These are phyloP conservation scores for Drosophila mulleri DNA, from an alignment of 2,888 invertebrate species.

Conservation along the genomic window DNA sequence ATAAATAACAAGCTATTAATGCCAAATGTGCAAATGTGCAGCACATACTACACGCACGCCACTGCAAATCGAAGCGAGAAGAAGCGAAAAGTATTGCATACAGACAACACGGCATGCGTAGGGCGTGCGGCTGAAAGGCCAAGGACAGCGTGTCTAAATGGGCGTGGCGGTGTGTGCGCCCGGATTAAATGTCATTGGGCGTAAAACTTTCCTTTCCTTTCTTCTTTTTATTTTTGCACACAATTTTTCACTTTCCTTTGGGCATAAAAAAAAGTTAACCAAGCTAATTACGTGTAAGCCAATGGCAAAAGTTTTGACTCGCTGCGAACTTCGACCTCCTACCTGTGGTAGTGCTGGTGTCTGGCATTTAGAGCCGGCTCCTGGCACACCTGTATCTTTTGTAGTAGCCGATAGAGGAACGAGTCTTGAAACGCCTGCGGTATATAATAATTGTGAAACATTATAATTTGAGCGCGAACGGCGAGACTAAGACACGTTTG, in stretches of 20 bases:
- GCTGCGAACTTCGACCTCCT: conserved; percentile 51
- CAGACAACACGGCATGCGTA: conserved; percentile 59
- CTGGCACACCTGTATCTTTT: conserved; percentile 74
- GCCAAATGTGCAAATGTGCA: conserved; percentile 73
- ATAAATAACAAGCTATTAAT: conserved; percentile 78
- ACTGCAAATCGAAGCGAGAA: conserved; percentile 3
- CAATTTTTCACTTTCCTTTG: conserved; percentile 63
- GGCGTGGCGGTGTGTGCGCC: background rate
- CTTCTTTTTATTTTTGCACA: conserved; percentile 19
- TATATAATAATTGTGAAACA: conserved; percentile 70
- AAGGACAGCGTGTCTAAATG: background rate
- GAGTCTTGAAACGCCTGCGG: conserved; percentile 65
- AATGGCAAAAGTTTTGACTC: conserved; percentile 50
- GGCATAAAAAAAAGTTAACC: conserved; percentile 39
- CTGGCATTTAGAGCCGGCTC: conserved; percentile 53
- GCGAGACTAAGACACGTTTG: conserved; percentile 27
- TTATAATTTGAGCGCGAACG: conserved; percentile 37
- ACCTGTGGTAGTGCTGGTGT: conserved; percentile 47
- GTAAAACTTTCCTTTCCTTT: conserved; percentile 5
- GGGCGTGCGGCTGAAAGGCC: conserved; percentile 24
- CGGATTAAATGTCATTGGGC: conserved; percentile 67
- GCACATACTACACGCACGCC: conserved; percentile 22
- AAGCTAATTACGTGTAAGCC: conserved; percentile 60
- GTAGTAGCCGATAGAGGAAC: conserved; percentile 69
- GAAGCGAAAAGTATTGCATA: conserved; percentile 44